These are phyloP conservation scores for Sturnus vulgaris DNA, from an alignment of 2,113 vertebrate genomes.

Conservation along the genomic window DNA sequence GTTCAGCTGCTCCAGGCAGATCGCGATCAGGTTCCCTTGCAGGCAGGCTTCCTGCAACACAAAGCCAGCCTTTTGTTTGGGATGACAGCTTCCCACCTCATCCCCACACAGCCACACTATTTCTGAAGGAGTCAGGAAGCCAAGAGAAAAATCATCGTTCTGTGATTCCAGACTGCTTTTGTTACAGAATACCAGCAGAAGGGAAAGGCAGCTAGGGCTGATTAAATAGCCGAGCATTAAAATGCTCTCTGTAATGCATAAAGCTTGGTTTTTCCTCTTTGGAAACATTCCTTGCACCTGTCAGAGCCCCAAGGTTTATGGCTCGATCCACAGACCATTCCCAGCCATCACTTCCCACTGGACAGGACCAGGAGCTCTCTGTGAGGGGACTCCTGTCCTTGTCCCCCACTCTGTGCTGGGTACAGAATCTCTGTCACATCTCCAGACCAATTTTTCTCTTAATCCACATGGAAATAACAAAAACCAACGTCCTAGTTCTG, in stretches of 20 bases:
- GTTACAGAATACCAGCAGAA: neutral
- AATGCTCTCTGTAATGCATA: neutral
- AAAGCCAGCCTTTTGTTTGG: neutral
- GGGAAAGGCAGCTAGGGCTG: neutral
- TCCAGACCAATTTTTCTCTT: neutral
- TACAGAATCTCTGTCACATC: neutral
- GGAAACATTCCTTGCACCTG: neutral
- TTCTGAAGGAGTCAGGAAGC: neutral
- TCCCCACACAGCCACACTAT: neutral
- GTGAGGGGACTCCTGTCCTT: neutral
- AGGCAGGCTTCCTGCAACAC: slow-evolving; percentile 90
- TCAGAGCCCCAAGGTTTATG: neutral
- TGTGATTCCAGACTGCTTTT: neutral
- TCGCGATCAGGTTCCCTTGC: slow-evolving; percentile 95
- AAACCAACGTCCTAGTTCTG: neutral
- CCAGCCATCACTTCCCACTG: neutral
- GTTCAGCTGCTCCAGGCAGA: slow-evolving; percentile 95
- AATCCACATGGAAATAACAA: neutral
- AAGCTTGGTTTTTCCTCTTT: neutral
- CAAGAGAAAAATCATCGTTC: neutral
- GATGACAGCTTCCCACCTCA: neutral
- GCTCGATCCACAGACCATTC: neutral
- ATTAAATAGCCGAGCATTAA: neutral
- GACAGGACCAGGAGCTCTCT: neutral
- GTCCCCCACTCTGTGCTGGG: neutral